Base-by-base conservation (phyloP, 1,140 invertebrate genomes). In the Hypothenemus hampei region DNA sequence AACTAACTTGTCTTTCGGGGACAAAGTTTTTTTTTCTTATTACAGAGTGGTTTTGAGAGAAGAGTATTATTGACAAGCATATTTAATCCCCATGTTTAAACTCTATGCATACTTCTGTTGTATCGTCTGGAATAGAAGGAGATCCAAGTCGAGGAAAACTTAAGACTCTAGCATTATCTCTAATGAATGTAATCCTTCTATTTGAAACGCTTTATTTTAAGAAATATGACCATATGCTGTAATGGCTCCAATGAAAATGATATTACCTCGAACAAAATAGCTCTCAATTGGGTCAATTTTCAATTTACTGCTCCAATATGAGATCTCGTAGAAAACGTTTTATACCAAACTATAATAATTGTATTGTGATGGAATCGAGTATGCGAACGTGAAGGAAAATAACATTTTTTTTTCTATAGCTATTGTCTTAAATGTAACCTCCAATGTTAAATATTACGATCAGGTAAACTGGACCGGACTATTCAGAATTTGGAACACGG, bases 151-250 rank as follows among this genome's bases (percentile, higher is more conserved):
- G n/a, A n/a, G n/a, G n/a, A n/a, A n/a, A n/a, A n/a, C n/a, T n/a
- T n/a, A n/a, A n/a, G n/a, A n/a, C n/a, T n/a, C n/a, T 3, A 52
- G 44, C 40, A 24, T 35, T 36, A 52, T 26, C 24, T 52, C 35
- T 52, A 52, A 52, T 52, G 39, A 40, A 31, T 4, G 26, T 52
- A 33, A 44, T 43, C 49, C 39, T n/a, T 20, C 16, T 23, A 35
- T 52, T 52, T 43, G 35, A 44, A 52, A 36, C 16, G 40, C 46
- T 46, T 46, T 55, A 55, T 55, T 55, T 55, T 47, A 45, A 39
- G 43, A 24, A 55, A 33, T 15, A 33, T 52, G 40, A 20, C 49
- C 49, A 39, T 52, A 40, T 52, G 49, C 24, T 52, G 31, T n/a
- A 55, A 55, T 44, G 47, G 40, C 35, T 19, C 39, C 37, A 46